Base-by-base conservation (phyloP, 2,113 vertebrate genomes). In the Festucalex cinctus region DNA sequence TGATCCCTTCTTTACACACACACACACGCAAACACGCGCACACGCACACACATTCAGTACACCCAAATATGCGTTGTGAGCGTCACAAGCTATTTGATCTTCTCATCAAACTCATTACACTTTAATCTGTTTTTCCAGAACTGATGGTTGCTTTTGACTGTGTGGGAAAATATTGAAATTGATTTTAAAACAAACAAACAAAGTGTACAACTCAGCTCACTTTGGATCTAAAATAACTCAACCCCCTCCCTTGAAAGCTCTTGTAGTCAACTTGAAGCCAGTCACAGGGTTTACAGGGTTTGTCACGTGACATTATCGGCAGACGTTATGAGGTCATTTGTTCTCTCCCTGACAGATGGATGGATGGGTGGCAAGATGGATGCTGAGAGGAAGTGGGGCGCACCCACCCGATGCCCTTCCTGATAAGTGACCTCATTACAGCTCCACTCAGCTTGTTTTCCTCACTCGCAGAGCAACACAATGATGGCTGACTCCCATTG, bases 391-490 rank as follows among this genome's bases (percentile, higher is more conserved):
- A 86, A 83, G 77, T 9, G 20, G 28, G 80, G 64, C 83, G 68
- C 71, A 65, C 83, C 85, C 83, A 76, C 75, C 60, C 36, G 76
- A 76, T 77, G 73, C 78, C 72, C 78, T 59, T 64, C 20, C 74
- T 84, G 79, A 87, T 85, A 85, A 78, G 76, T 76, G 83, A 86
- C 81, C 85, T 81, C 82, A 71, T 87, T 81, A 85, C 37, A 58
- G 71, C 68, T 80, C 43, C 43, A 17, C 17, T 19, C 14, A 5
- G 43, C 43, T 46, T 46, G 16, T 46, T 46, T 46, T 46, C 14
- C 43, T 46, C 73, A 63, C 16, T 75, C 68, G 59, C 65, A 72
- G 62, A 79, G 22, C 68, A 44, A 70, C 69, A 66, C 9, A 70
- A 76, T 73, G 82, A 86, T 58, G 72, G 49, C 78, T 1, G 1